Evolutionary conservation across 2,113 vertebrate species (phyloP), one percentile per base, ranked within the genome.

Genomic region (Thunnus thynnus): DNA sequence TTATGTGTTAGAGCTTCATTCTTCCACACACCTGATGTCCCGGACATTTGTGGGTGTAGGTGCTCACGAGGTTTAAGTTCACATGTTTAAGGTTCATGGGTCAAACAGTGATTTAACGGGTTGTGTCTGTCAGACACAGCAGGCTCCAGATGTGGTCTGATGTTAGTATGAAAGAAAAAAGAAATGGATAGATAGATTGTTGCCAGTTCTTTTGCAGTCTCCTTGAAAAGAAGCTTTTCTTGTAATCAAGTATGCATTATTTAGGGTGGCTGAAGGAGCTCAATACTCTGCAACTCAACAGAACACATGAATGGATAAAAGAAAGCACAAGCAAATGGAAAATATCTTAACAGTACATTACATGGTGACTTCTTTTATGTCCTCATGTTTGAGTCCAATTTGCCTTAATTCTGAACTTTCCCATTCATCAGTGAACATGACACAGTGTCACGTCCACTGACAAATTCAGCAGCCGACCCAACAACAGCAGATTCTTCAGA

Each of bases 401-500:
- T 65, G 5, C 36, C 7, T 27, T 2, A 52, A 60, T 16, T 48
- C 13, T 41, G 25, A 41, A 67, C 60, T 25, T 44, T 66, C 51
- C 2, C 6, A 14, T 57, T 30, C 27, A 2, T 30, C 27, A 30
- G 54, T 30, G 27, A 30, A 30, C 27, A 4, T 17, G 74, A 63
- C 22, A 32, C 27, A 67, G n/a, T 27, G 14, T 50, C 14, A 4
- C 27, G 70, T 61, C 63, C 57, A 18, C 57, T 72, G 78, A 83
- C 78, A 80, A 61, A 87, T 76, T 54, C 55, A 70, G 70, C 47
- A 41, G 71, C 58, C 74, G 16, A 14, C 70, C 54, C 30, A 56
- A 55, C 52, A 51, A 47, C 73, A 71, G 44, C 87, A 79, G 70
- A 85, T 64, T 76, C 63, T 82, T 80, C 52, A 85, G 69, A 78